Conservation (phyloP, 35 echinoderm and acorn worm genomes). For the Lytechinus pictus region DNA sequence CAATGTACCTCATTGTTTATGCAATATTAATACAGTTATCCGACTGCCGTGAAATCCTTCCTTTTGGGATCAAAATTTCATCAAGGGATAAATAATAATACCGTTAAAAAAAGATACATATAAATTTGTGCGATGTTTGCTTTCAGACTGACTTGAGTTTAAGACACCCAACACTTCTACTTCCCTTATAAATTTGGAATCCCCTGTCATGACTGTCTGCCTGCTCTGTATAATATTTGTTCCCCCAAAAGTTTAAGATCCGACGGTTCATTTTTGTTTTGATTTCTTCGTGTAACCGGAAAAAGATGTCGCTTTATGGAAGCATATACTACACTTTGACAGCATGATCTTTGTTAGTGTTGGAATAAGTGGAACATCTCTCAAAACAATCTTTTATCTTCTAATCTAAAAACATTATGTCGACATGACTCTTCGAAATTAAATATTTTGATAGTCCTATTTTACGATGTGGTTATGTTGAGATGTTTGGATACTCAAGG, state of each 20-base stretch:
- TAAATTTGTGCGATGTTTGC: too few relatives aligned
- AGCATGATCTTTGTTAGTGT: neutral
- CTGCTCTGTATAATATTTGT: neutral
- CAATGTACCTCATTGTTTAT: too few relatives aligned
- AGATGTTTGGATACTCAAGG: too few relatives aligned
- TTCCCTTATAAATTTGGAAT: neutral
- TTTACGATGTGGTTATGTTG: too few relatives aligned
- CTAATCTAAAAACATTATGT: neutral
- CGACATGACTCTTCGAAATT: neutral
- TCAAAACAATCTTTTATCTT: neutral
- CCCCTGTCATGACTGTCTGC: neutral
- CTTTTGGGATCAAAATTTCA: too few relatives aligned
- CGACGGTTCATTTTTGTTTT: neutral
- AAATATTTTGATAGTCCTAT: neutral
- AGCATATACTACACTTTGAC: neutral
- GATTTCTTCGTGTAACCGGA: neutral
- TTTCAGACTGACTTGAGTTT: too few relatives aligned
- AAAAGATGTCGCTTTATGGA: neutral
- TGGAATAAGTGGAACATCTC: neutral
- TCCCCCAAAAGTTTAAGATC: neutral
- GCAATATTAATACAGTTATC: too few relatives aligned
- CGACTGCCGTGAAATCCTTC: too few relatives aligned
- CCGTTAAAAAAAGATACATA: too few relatives aligned
- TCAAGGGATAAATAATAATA: too few relatives aligned
- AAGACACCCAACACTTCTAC: neutral